Base-by-base conservation (phyloP, 2,113 vertebrate genomes). In the Pithys albifrons region DNA sequence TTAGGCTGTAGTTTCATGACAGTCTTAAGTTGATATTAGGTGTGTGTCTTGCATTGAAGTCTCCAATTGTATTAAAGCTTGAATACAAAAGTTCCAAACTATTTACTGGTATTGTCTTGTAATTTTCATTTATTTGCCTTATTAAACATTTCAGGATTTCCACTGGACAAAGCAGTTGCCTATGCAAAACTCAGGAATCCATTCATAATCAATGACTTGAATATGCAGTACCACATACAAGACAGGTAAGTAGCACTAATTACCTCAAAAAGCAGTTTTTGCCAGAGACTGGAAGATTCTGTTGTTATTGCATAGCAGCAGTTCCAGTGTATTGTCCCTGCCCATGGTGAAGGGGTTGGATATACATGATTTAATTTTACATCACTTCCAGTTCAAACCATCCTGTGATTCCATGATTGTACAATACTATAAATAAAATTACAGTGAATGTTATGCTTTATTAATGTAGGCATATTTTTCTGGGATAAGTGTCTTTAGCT, bases 221-320 rank as follows among this genome's bases (percentile, higher is more conserved):
- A 99, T 97, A 98, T 99, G 97, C 99, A 99, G 94, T 99, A 99
- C 98, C 98, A 97, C 69, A 99, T 99, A 96, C 99, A 99, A 96
- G 99, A 99, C 97, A 98, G 99, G 99, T 99, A 97, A 98, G 97
- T 82, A 88, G 57, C 57, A 35, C 2, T 66, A 79, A 81, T 58
- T 78, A 70, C 55, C 66, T 57, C 33, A 67, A 73, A 59, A 70
- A 59, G 59, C 22, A n/a, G 8, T 46, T 80, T 92, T 58, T 51
- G 14, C 72, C 5, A 4, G 14, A 84, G 31, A 48, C 35, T 41
- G 2, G 51, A 22, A 54, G 19, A 64, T 58, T 74, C 14, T 70
- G 14, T 41, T 74, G 18, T 17, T 88, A 80, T 4, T 76, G 23
- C 37, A 46, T 59, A 77, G 27, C n/a, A 76, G 1, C 6, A 48